phyloP scores from a whole-genome alignment of 30 jellyfish, hydroid and myxozoan species.

The Pseudorhiza aurosa region DNA sequence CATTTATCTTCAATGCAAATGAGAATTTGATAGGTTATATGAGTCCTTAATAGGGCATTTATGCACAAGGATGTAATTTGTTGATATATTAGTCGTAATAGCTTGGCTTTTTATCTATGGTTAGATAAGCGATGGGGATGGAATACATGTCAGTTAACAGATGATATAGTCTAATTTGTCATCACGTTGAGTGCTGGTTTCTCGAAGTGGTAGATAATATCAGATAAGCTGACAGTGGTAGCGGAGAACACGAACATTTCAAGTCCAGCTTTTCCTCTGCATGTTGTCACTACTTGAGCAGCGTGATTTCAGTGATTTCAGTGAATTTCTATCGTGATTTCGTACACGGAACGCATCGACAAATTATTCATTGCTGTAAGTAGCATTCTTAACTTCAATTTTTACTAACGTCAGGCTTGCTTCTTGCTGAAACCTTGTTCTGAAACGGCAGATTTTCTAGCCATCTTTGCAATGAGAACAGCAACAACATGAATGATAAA shows the following conservation, averaged over 20 bases:
- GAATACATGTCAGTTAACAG: conserved; percentile 19
- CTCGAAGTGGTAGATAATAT: conserved; percentile 29
- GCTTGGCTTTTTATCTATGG: not conserved
- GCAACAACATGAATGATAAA: too few relatives aligned
- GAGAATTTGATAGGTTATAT: not conserved
- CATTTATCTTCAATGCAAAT: not conserved
- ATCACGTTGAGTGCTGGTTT: conserved; percentile 53
- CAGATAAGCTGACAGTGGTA: conserved; percentile 44
- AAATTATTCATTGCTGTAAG: too few relatives aligned
- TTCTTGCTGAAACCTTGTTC: too few relatives aligned
- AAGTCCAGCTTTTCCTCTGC: conserved; percentile 6
- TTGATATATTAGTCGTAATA: not conserved
- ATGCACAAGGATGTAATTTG: not conserved
- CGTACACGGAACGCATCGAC: too few relatives aligned
- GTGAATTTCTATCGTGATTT: too few relatives aligned
- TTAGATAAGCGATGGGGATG: conserved; percentile 32
- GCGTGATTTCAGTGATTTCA: too few relatives aligned
- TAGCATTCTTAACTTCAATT: too few relatives aligned
- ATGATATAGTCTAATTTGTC: conserved; percentile 44
- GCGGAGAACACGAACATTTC: conserved; percentile 32
- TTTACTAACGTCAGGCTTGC: too few relatives aligned
- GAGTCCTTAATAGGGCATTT: not conserved
- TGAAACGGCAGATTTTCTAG: too few relatives aligned
- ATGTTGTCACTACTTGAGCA: not conserved
- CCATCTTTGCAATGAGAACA: too few relatives aligned